Percentiles rank a stretch among this genome's conserved stretches.
Evolutionary conservation across 2,113 vertebrate species (phyloP).

Genomic region (Mugil cephalus): DNA sequence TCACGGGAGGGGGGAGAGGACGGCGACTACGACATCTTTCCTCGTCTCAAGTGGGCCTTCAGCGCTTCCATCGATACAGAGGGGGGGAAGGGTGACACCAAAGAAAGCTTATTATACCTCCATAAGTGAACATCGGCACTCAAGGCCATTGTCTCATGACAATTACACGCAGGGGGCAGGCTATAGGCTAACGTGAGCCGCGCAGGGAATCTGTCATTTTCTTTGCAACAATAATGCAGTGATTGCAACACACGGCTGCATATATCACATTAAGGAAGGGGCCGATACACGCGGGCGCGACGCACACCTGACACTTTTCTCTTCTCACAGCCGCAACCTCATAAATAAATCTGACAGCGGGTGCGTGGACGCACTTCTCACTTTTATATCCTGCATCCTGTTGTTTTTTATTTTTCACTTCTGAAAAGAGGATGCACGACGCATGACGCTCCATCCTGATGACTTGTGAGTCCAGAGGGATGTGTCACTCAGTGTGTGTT

Average conservation of each 20-base stretch:
- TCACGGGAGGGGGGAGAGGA: constrained; percentile 35
- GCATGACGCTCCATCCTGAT: constrained; percentile 38
- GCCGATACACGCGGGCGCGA: neutral
- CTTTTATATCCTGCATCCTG: constrained; percentile 52
- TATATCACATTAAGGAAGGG: constrained; percentile 7
- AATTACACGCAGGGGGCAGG: constrained; percentile 38
- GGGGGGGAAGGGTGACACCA: constrained; percentile 51
- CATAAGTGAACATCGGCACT: constrained; percentile 60
- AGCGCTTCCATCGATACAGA: constrained; percentile 25
- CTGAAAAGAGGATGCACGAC: constrained; percentile 44
- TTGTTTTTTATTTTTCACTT: constrained; percentile 18
- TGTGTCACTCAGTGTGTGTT: constrained; percentile 38
- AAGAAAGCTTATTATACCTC: constrained; percentile 57
- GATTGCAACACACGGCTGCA: constrained; percentile 28
- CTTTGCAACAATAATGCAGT: constrained; percentile 42
- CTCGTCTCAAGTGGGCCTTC: constrained; percentile 70
- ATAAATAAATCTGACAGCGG: constrained; percentile 43
- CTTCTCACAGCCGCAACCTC: constrained; percentile 15
- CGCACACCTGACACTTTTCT: constrained; percentile 30
- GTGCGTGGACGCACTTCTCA: constrained; percentile 28
- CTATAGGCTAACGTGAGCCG: constrained; percentile 35
- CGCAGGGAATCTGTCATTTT: constrained; percentile 49
- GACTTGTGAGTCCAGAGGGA: constrained; percentile 48
- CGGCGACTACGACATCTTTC: constrained; percentile 31
- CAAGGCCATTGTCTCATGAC: constrained; percentile 65